Conservation (phyloP, 2,888 invertebrate species). For the Pandemis cinnamomeana region DNA sequence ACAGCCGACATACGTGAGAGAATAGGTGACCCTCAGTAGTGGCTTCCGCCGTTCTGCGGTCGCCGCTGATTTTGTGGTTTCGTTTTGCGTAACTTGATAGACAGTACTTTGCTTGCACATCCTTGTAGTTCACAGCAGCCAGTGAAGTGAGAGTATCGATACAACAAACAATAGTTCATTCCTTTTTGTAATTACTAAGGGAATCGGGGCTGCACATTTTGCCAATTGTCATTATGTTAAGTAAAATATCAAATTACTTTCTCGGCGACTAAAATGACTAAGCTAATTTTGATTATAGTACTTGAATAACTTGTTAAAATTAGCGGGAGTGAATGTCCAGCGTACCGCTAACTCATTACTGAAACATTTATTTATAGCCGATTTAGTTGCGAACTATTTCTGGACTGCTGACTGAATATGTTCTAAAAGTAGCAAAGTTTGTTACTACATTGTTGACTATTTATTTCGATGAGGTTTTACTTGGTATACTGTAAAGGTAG, state of each 20-base stretch:
- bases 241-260: no score
- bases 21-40: constrained; percentile 63
- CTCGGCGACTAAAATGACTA: no score
- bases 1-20: constrained; percentile 66
- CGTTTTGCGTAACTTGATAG: constrained; percentile 83
- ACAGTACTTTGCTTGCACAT: constrained; percentile 70
- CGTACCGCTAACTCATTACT: neutral
- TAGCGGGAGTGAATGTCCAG: neutral
- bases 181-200: neutral
- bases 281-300: neutral
- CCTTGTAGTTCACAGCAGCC: constrained; percentile 61
- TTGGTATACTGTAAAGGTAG: constrained; percentile 29
- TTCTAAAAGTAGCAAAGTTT: neutral
- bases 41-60: constrained; percentile 82
- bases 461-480: constrained; percentile 40
- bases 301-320: neutral
- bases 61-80: constrained; percentile 81
- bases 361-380: neutral
- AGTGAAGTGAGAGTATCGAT: constrained; percentile 57
- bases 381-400: neutral
- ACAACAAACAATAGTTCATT: neutral
- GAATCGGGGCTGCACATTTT: no score
- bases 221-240: no score
- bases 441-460: neutral
- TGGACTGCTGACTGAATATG: neutral